These are phyloP conservation scores for Halcyon leucocephala DNA, from an alignment of 2,797 vertebrate genomes.

Conservation along the genomic window DNA sequence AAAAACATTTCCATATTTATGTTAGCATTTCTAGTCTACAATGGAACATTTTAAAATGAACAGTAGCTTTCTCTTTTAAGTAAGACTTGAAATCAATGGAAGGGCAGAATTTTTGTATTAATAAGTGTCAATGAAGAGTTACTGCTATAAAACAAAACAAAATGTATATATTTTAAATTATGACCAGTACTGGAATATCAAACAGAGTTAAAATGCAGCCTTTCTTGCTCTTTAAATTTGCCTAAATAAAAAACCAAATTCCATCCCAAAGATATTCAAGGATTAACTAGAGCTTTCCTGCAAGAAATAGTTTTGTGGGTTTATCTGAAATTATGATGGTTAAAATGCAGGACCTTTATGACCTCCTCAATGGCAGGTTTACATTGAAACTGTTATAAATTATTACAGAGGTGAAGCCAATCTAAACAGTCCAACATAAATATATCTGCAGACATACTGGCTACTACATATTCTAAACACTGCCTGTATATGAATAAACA, in stretches of 20 bases:
- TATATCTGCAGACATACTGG: constrained; percentile 91
- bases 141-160: constrained; percentile 62
- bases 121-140: constrained; percentile 55
- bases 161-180: constrained; percentile 59
- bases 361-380: constrained; percentile 92
- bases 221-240: constrained; percentile 69
- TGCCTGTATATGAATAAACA: constrained; percentile 88
- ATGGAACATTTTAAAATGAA: constrained; percentile 63
- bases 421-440: constrained; percentile 93
- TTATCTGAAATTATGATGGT: constrained; percentile 82
- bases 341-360: constrained; percentile 87
- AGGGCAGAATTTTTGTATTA: constrained; percentile 59
- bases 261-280: constrained; percentile 54
- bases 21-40: constrained; percentile 33
- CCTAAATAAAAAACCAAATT: constrained; percentile 68
- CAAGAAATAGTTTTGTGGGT: constrained; percentile 73
- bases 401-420: constrained; percentile 93
- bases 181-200: constrained; percentile 64
- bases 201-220: constrained; percentile 62
- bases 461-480: constrained; percentile 91
- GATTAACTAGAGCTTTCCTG: constrained; percentile 65
- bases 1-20: constrained; percentile 51
- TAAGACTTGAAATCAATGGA: constrained; percentile 33
- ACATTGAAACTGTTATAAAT: constrained; percentile 97
- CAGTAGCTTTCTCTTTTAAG: constrained; percentile 56